A percentile compares a stretch with the other conserved stretches of the same genome.
Evolutionary conservation across 1,140 invertebrate species (phyloP).

Genomic region (Bombus sylvicola): DNA sequence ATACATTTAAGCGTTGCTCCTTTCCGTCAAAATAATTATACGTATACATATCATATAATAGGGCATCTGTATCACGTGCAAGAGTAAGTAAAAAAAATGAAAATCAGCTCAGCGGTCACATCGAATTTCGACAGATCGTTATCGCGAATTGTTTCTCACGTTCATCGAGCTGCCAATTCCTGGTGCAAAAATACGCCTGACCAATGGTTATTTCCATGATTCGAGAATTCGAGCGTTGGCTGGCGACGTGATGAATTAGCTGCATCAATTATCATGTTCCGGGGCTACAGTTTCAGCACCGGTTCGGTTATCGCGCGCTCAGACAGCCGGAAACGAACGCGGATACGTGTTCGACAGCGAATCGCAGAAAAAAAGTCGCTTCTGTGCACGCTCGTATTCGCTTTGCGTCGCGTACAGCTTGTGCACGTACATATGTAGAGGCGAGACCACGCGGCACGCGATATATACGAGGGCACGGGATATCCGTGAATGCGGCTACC

Average conservation of each 20-base stretch:
- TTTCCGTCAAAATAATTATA: too few relatives aligned
- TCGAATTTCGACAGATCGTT: not conserved
- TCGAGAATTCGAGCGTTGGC: not conserved
- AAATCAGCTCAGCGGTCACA: not conserved
- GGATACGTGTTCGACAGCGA: constrained; percentile 21
- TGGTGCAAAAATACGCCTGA: not conserved
- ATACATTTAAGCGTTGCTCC: too few relatives aligned
- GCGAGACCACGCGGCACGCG: constrained; percentile 38
- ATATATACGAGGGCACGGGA: constrained; percentile 46
- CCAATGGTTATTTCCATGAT: constrained; percentile 9
- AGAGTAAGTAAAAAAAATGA: not conserved
- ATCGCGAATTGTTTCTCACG: not conserved
- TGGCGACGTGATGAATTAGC: constrained; percentile 45
- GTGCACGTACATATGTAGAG: not conserved
- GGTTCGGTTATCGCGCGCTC: constrained; percentile 42
- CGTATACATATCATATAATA: rapidly evolving
- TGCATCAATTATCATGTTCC: constrained; percentile 36
- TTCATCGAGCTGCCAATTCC: not conserved
- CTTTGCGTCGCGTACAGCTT: not conserved
- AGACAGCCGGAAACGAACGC: constrained; percentile 25
- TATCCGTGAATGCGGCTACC: constrained; percentile 52
- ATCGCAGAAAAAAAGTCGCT: constrained; percentile 19
- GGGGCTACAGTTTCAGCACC: not conserved
- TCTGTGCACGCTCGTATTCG: not conserved
- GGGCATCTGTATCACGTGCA: too few relatives aligned